A percentile compares a stretch with the other conserved stretches of the same genome.
phyloP scores from a whole-genome alignment of 2,113 vertebrate genomes.

The Paradisaea rubra region DNA sequence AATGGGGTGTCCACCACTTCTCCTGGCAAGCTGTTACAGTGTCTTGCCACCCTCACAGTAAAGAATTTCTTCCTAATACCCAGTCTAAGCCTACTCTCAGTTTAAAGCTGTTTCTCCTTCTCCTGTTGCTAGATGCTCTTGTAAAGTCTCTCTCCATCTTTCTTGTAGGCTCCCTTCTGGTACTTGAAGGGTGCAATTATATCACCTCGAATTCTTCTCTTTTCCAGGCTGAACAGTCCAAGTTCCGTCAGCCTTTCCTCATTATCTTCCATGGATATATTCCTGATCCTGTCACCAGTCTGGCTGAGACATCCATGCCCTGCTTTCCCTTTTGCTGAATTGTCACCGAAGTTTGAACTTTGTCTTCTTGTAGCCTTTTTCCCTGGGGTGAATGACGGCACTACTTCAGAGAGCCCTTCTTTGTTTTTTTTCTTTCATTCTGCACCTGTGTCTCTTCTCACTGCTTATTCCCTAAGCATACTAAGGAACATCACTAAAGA shows the following conservation, averaged over 20 bases:
- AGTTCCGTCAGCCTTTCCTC: neutral
- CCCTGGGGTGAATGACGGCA: neutral
- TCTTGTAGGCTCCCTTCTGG: neutral
- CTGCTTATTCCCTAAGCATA: constrained; percentile 6
- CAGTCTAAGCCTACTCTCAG: neutral
- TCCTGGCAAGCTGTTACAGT: rapidly evolving
- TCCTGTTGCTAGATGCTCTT: neutral
- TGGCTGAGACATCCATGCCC: neutral
- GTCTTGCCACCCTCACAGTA: too few relatives aligned
- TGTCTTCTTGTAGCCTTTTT: neutral
- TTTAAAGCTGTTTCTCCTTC: neutral
- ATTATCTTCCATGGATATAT: neutral
- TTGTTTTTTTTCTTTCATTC: neutral
- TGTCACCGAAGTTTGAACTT: neutral
- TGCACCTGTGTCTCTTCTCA: constrained; percentile 37
- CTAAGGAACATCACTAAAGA: constrained; percentile 2
- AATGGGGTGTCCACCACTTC: neutral
- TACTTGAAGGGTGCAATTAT: neutral
- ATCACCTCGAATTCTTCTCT: neutral
- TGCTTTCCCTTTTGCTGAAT: neutral
- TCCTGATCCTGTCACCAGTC: neutral
- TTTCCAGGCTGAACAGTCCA: neutral
- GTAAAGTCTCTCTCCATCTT: neutral
- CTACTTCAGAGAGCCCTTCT: neutral
- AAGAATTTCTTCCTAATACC: neutral